Percentiles rank a stretch among this genome's conserved stretches.
phyloP scores from a whole-genome alignment of 2,888 invertebrate species.

The Sisyra terminalis region DNA sequence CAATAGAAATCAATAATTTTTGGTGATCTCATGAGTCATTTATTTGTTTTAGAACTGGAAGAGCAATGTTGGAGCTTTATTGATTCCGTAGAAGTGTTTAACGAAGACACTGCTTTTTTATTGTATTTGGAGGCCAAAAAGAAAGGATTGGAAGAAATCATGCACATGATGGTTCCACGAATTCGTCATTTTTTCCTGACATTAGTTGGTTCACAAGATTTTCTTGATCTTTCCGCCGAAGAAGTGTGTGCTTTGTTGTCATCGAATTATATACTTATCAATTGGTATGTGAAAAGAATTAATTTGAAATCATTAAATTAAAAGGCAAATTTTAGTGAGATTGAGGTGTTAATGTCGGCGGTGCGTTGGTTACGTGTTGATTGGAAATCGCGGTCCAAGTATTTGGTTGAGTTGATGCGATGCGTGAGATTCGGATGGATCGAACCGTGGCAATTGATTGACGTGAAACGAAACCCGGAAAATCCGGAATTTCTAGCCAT shows the following conservation, averaged over 20 bases:
- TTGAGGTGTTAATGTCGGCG: slow-evolving; percentile 65
- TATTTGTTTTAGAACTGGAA: slow-evolving; percentile 37
- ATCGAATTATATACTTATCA: slow-evolving; percentile 58
- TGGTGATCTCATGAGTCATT: no score
- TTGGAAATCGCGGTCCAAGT: slow-evolving; percentile 41
- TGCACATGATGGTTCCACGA: slow-evolving; percentile 55
- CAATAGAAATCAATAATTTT: no score
- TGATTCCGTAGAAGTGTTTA: slow-evolving; percentile 47
- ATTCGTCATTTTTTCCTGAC: slow-evolving; percentile 61
- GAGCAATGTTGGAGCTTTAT: slow-evolving; percentile 66
- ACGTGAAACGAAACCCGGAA: slow-evolving; percentile 56
- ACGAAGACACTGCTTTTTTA: slow-evolving; percentile 57
- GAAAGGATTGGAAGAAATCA: slow-evolving; percentile 37
- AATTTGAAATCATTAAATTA: not conserved
- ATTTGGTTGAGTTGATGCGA: slow-evolving; percentile 42
- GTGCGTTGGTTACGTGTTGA: slow-evolving; percentile 62
- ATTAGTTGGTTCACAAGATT: slow-evolving; percentile 58
- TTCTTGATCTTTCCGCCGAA: slow-evolving; percentile 43
- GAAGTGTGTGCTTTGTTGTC: slow-evolving; percentile 49
- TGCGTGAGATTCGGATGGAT: slow-evolving; percentile 66
- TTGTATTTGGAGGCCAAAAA: slow-evolving; percentile 36
- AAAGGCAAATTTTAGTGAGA: slow-evolving; percentile 31
- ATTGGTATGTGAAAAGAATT: slow-evolving; percentile 18
- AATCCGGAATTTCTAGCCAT: slow-evolving; percentile 55
- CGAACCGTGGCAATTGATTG: slow-evolving; percentile 64